Percentiles rank a stretch among this genome's conserved stretches.
Conservation (phyloP, 2,888 invertebrate species). For the Cyclophora albipunctata region DNA sequence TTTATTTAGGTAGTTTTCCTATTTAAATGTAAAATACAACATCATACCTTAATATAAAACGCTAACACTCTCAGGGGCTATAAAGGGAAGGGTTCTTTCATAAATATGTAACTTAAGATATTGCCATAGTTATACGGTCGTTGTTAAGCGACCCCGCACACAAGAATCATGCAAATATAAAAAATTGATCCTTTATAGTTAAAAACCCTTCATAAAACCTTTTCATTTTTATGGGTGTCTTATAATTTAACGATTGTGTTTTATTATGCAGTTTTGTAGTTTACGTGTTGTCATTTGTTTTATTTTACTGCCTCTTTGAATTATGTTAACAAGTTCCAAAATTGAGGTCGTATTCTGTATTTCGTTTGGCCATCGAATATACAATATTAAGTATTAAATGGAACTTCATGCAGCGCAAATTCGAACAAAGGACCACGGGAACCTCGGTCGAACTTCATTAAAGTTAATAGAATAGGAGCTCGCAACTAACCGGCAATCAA, state of each 20-base stretch:
- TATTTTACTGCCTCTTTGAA: slow-evolving; percentile 1
- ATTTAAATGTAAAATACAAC: slow-evolving; percentile 20
- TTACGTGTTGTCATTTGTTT: slow-evolving; percentile 5
- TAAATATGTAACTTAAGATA: slow-evolving; percentile 53
- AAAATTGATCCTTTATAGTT: slow-evolving; percentile 24
- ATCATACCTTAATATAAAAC: slow-evolving; percentile 26
- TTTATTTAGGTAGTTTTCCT: slow-evolving; percentile 4
- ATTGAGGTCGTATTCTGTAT: not conserved
- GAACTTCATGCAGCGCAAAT: too few species aligned
- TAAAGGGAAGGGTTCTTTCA: slow-evolving; percentile 44
- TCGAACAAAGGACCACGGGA: slow-evolving; percentile 10
- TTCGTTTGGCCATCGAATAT: too few species aligned
- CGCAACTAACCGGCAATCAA: slow-evolving; percentile 25
- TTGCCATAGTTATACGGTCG: slow-evolving; percentile 40
- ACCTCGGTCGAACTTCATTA: slow-evolving; percentile 29
- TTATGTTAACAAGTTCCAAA: not conserved
- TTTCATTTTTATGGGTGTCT: slow-evolving; percentile 3
- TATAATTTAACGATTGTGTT: not conserved
- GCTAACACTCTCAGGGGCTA: slow-evolving; percentile 28
- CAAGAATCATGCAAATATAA: slow-evolving; percentile 32
- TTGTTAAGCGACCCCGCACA: slow-evolving; percentile 24
- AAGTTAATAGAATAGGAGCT: slow-evolving; percentile 25
- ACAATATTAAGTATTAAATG: too few species aligned
- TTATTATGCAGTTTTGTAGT: slow-evolving; percentile 9
- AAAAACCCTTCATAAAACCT: slow-evolving; percentile 3